A percentile compares a stretch with the other conserved stretches of the same genome.
These are phyloP conservation scores for Orchesella flavescens DNA, from an alignment of 2,888 invertebrate species.

Conservation along the genomic window DNA sequence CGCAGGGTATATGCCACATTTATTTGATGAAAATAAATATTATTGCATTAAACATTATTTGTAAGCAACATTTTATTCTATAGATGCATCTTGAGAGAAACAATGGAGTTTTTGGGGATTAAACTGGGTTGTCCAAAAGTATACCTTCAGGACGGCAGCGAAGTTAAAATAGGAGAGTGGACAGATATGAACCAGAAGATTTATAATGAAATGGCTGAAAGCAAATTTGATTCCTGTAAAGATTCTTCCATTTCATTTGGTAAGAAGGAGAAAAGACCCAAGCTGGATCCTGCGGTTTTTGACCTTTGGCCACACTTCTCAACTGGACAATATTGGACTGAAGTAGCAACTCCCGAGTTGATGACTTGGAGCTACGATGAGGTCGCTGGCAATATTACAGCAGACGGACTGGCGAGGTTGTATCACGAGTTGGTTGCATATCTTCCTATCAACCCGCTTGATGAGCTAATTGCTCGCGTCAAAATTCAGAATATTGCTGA, in stretches of 20 bases:
- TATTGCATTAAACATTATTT: not conserved
- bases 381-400: not conserved
- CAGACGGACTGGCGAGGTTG: not conserved
- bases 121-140: not conserved
- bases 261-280: no score
- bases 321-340: not conserved
- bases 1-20: no score
- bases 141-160: not conserved
- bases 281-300: no score
- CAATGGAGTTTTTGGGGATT: not conserved
- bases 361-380: slow-evolving; percentile 10
- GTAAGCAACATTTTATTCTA: no score
- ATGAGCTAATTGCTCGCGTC: not conserved
- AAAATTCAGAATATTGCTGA: no score
- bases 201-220: no score
- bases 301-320: not conserved
- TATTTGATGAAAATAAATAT: no score
- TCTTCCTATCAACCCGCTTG: slow-evolving; percentile 14
- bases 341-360: not conserved
- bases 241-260: no score
- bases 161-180: not conserved
- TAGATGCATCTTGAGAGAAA: not conserved
- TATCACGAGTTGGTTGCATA: not conserved
- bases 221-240: no score
- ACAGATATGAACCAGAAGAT: not conserved